phyloP scores from a whole-genome alignment of 2,888 invertebrate species.

The Syritta pipiens region DNA sequence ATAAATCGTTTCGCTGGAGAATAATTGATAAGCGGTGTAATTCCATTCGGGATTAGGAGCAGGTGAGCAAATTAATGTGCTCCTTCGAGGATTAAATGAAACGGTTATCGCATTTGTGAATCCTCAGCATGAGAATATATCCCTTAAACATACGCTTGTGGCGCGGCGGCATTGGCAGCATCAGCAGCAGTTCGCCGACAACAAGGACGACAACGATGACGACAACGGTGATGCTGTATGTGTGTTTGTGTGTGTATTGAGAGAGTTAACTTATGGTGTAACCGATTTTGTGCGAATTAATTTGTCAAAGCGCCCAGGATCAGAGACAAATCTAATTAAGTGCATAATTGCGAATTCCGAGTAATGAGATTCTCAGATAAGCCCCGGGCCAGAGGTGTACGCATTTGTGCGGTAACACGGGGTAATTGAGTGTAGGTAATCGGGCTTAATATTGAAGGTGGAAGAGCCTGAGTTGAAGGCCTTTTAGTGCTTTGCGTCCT shows the following conservation, averaged over 20 bases:
- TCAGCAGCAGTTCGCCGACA: neutral
- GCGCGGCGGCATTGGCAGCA: neutral
- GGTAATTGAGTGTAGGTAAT: neutral
- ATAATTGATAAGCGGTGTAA: slow-evolving; percentile 67
- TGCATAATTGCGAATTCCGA: slow-evolving; percentile 20
- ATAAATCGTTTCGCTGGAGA: slow-evolving; percentile 56
- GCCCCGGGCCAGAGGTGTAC: neutral
- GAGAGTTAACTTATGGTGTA: slow-evolving; percentile 2
- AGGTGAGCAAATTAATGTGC: slow-evolving; percentile 46
- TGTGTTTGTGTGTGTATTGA: neutral
- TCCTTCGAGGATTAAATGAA: slow-evolving; percentile 47
- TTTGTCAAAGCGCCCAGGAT: slow-evolving; percentile 19
- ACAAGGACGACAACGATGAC: too few species aligned
- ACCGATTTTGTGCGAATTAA: slow-evolving; percentile 28
- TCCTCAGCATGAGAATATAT: neutral
- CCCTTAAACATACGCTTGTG: neutral
- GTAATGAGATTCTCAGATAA: slow-evolving; percentile 38
- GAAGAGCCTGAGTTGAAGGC: too few species aligned
- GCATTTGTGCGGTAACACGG: neutral
- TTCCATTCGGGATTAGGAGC: slow-evolving; percentile 55
- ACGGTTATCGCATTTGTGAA: slow-evolving; percentile 51
- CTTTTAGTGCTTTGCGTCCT: too few species aligned
- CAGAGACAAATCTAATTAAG: slow-evolving; percentile 38
- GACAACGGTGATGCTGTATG: too few species aligned
- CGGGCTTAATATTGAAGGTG: too few species aligned